These are phyloP conservation scores for Cyanoliseus patagonus DNA, from an alignment of 2,113 vertebrate genomes.

Conservation along the genomic window DNA sequence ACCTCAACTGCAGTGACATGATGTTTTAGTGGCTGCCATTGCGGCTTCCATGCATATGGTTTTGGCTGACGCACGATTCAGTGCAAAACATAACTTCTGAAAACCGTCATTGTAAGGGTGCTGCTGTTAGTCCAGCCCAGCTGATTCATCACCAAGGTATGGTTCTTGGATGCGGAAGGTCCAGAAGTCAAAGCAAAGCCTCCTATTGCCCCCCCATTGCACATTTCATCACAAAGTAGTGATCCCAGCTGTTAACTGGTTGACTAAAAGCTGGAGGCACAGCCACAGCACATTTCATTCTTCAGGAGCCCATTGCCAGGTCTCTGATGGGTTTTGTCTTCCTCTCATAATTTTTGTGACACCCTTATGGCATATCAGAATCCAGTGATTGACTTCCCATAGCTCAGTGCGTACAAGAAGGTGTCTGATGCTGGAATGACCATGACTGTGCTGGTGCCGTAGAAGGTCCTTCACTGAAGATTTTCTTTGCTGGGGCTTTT, in stretches of 20 bases:
- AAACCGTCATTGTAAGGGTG: not conserved
- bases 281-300: not conserved
- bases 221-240: not conserved
- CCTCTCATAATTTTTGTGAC: not conserved
- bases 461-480: not conserved
- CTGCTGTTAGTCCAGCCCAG: not conserved
- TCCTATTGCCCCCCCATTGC: not conserved
- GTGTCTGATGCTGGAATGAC: not conserved
- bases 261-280: not conserved
- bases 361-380: not conserved
- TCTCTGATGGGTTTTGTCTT: not conserved
- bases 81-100: not conserved
- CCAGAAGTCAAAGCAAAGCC: not conserved
- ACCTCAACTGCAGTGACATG: not conserved
- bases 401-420: not conserved
- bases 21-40: not conserved
- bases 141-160: not conserved
- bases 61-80: not conserved
- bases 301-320: not conserved
- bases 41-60: not conserved
- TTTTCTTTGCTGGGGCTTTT: not conserved
- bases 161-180: not conserved
- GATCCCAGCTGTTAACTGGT: not conserved
- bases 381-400: not conserved
- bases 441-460: not conserved